A percentile compares a stretch with the other conserved stretches of the same genome.
phyloP scores from a whole-genome alignment of 1,140 invertebrate species.

The Drosophila triauraria region DNA sequence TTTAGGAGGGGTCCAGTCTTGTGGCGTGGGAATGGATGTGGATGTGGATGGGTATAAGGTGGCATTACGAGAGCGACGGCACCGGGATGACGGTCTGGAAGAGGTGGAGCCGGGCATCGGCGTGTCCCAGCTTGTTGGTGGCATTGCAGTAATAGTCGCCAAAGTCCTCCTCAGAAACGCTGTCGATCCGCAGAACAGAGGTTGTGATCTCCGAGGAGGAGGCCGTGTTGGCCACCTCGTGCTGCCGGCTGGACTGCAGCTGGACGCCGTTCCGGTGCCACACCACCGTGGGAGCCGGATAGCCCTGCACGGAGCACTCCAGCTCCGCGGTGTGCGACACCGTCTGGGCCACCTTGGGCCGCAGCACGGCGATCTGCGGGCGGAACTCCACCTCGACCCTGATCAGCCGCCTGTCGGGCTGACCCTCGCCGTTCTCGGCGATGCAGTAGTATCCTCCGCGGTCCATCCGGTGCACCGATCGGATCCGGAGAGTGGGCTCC shows the following conservation, averaged over 20 bases:
- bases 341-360: constrained; percentile 90
- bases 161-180: constrained; percentile 92
- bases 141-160: constrained; percentile 92
- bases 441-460: constrained; percentile 95
- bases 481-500: constrained; percentile 90
- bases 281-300: constrained; percentile 91
- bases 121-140: constrained; percentile 90
- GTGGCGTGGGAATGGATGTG: constrained; percentile 43
- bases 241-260: constrained; percentile 91
- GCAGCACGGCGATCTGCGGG: constrained; percentile 90
- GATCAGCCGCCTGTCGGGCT: constrained; percentile 90
- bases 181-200: constrained; percentile 91
- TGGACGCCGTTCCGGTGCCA: constrained; percentile 91
- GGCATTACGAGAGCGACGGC: constrained; percentile 53
- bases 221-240: constrained; percentile 91
- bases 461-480: constrained; percentile 90
- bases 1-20: constrained; percentile 65
- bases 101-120: constrained; percentile 89
- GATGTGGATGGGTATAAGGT: not conserved
- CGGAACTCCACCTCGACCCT: constrained; percentile 93
- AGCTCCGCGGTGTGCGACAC: constrained; percentile 92
- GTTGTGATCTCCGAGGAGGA: constrained; percentile 92
- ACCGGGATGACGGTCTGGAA: constrained; percentile 86
- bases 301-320: constrained; percentile 93
- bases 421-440: constrained; percentile 93